These are phyloP conservation scores for Euura lappo DNA, from an alignment of 1,140 invertebrate species.

Conservation along the genomic window DNA sequence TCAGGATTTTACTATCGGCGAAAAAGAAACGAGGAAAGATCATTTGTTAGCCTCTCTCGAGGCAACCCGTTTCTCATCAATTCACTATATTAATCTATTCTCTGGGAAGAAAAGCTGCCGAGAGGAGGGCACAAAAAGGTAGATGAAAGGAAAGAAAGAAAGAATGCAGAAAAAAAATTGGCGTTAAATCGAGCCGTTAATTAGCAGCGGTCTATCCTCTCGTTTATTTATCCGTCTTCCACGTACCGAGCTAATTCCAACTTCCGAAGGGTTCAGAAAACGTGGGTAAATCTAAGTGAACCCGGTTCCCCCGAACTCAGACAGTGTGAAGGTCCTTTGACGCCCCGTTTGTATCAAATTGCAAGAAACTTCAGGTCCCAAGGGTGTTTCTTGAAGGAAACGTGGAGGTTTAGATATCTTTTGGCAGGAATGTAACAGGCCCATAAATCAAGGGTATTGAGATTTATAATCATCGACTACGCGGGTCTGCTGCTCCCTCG, in stretches of 20 bases:
- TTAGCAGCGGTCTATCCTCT: too few relatives aligned
- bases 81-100: background rate
- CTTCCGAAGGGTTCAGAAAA: background rate
- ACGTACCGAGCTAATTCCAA: too few relatives aligned
- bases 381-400: background rate
- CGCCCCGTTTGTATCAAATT: background rate
- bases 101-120: background rate
- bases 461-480: background rate
- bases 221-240: too few relatives aligned
- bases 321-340: too few relatives aligned
- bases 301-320: background rate
- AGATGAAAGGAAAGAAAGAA: background rate
- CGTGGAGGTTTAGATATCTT: background rate
- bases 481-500: background rate
- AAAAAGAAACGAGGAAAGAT: conserved; percentile 1
- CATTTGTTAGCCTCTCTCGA: conserved; percentile 2
- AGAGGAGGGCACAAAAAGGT: background rate
- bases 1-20: background rate
- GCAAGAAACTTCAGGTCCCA: background rate
- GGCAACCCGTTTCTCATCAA: background rate
- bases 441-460: background rate
- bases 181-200: background rate
- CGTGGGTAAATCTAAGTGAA: too few relatives aligned
- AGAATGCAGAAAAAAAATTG: background rate
- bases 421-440: background rate